phyloP scores from a whole-genome alignment of 2,113 vertebrate genomes.

The Pseudolaguvia tuberculata region DNA sequence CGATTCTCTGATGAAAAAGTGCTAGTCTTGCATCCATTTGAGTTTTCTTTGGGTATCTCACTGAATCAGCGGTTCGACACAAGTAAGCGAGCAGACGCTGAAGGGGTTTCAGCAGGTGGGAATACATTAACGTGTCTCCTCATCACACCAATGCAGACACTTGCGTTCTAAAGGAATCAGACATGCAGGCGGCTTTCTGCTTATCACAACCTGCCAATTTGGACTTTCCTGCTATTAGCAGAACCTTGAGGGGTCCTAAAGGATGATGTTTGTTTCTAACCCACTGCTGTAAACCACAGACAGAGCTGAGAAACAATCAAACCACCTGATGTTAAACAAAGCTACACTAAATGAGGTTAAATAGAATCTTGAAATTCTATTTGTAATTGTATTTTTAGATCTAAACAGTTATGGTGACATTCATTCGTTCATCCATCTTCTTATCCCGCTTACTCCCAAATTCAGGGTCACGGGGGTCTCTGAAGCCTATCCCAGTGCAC shows the following conservation, averaged over 20 bases:
- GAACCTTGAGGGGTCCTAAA: neutral
- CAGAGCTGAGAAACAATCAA: neutral
- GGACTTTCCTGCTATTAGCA: neutral
- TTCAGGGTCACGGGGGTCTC: no score
- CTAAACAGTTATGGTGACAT: no score
- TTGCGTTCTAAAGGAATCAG: neutral
- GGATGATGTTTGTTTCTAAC: neutral
- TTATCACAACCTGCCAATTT: neutral
- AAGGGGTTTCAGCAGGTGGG: neutral
- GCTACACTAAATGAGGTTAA: no score
- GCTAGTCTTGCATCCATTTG: neutral
- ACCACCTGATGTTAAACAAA: no score
- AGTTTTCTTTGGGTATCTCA: neutral
- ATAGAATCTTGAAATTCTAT: no score
- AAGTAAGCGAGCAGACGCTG: neutral
- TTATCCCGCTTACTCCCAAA: no score
- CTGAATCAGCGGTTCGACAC: conserved; percentile 13
- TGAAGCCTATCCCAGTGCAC: no score
- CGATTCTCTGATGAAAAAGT: neutral
- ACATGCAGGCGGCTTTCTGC: neutral
- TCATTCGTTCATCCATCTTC: no score
- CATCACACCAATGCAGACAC: conserved; percentile 8
- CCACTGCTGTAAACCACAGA: neutral
- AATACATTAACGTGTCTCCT: conserved; percentile 15
- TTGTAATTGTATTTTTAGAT: no score